Conservation (phyloP, 1,140 invertebrate species). For the Penaeus chinensis region DNA sequence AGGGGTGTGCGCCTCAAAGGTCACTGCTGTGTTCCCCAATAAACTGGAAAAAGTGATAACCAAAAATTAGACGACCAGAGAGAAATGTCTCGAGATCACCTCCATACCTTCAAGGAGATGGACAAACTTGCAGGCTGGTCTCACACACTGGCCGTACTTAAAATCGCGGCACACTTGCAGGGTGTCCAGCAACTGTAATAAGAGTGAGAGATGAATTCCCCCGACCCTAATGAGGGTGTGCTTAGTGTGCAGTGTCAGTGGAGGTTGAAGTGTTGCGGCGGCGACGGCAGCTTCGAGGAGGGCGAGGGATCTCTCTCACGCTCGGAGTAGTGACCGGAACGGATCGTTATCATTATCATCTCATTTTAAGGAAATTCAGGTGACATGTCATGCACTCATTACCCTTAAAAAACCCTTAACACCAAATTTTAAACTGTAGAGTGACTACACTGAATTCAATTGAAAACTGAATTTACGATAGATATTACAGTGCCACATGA, state of each 20-base stretch:
- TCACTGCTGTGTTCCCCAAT: constrained; percentile 59
- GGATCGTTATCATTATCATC: too few relatives aligned
- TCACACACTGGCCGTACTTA: constrained; percentile 95
- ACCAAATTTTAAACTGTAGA: too few relatives aligned
- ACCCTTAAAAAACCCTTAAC: too few relatives aligned
- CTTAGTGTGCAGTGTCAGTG: background rate
- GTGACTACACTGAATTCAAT: too few relatives aligned
- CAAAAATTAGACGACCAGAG: constrained; percentile 56
- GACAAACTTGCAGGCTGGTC: constrained; percentile 95
- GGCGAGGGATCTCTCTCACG: too few relatives aligned
- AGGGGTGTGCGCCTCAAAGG: constrained; percentile 53
- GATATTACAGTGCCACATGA: too few relatives aligned
- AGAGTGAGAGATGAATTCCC: constrained; percentile 66
- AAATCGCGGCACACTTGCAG: constrained; percentile 99
- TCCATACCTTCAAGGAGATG: constrained; percentile 91
- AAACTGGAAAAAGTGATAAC: constrained; percentile 58
- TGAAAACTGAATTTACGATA: too few relatives aligned
- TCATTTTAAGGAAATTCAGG: too few relatives aligned
- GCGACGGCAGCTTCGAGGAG: background rate
- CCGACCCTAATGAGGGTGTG: background rate
- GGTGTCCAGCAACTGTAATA: constrained; percentile 98
- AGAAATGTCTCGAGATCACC: constrained; percentile 28
- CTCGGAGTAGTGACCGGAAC: too few relatives aligned
- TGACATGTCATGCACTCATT: too few relatives aligned
- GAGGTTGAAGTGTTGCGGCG: background rate